Conservation (phyloP, 2,113 vertebrate genomes). For the Dunckerocampus dactyliophorus region DNA sequence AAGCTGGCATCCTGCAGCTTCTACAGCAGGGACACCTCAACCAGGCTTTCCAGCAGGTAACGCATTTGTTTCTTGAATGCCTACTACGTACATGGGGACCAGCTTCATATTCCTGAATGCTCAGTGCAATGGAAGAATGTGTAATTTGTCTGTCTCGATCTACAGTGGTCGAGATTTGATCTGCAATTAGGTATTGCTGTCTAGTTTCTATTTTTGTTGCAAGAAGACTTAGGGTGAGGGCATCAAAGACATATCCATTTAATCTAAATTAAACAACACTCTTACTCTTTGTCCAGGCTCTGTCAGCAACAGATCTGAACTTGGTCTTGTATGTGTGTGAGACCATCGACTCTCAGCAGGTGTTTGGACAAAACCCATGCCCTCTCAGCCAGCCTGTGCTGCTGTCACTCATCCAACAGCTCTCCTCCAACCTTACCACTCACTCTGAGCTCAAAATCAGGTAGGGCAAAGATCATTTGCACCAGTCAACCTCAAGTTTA, state of each 20-base stretch:
- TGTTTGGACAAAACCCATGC: conserved; percentile 90
- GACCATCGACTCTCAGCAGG: conserved; percentile 92
- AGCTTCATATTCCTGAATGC: too few relatives aligned
- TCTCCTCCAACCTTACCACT: conserved; percentile 89
- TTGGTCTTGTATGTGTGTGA: conserved; percentile 95
- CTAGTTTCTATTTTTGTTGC: too few relatives aligned
- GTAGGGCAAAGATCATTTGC: conserved; percentile 58
- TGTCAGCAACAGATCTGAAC: conserved; percentile 94
- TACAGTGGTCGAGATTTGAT: too few relatives aligned
- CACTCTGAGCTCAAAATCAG: conserved; percentile 93
- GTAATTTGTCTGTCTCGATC: too few relatives aligned
- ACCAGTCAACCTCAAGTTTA: too few relatives aligned
- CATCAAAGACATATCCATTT: not conserved
- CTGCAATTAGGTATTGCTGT: too few relatives aligned
- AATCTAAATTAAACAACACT: not conserved
- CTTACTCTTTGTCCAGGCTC: conserved; percentile 73
- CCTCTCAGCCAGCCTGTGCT: conserved; percentile 94
- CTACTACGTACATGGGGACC: too few relatives aligned
- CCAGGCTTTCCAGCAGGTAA: conserved; percentile 97
- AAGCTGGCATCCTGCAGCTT: conserved; percentile 89
- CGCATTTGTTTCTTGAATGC: not conserved
- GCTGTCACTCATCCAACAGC: conserved; percentile 97
- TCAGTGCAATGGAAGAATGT: too few relatives aligned
- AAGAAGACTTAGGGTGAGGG: not conserved
- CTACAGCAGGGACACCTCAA: conserved; percentile 97